Percentiles rank a stretch among this genome's conserved stretches.
Evolutionary conservation across 2,888 invertebrate genomes (phyloP).

Genomic region (Zaprionus obscuricornis): DNA sequence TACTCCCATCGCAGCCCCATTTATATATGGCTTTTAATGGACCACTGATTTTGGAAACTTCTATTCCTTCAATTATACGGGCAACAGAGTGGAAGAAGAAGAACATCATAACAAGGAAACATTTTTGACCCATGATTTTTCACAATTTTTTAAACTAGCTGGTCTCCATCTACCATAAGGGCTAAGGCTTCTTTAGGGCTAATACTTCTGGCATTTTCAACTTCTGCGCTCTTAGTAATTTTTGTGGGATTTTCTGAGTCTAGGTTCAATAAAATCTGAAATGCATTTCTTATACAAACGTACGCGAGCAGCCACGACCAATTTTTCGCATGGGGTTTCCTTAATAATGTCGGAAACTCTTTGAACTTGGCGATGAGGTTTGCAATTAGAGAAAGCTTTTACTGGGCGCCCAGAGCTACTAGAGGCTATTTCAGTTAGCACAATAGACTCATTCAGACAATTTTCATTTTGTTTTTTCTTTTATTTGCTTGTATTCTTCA

Average conservation of each 20-base stretch:
- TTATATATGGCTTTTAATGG: conserved; percentile 1
- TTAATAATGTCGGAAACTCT: background rate
- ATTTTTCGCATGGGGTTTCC: background rate
- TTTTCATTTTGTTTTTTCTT: background rate
- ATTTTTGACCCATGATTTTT: background rate
- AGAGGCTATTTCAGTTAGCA: background rate
- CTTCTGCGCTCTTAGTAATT: conserved; percentile 1
- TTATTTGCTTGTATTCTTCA: no score
- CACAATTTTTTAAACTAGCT: background rate
- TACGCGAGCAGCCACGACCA: background rate
- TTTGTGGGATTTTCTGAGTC: background rate
- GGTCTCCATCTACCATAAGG: background rate
- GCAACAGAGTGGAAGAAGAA: background rate
- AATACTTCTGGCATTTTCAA: background rate
- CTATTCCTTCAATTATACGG: background rate
- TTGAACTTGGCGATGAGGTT: background rate
- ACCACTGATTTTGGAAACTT: background rate
- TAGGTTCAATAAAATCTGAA: background rate
- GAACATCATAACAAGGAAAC: background rate
- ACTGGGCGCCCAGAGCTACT: background rate
- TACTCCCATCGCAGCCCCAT: conserved; percentile 6
- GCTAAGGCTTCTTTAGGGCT: background rate
- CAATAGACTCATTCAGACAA: background rate
- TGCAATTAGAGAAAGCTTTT: background rate
- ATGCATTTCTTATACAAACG: background rate